Percentiles rank a stretch among this genome's conserved stretches.
These are phyloP conservation scores for Halcyon badia DNA, from an alignment of 2,797 vertebrate species.

Conservation along the genomic window DNA sequence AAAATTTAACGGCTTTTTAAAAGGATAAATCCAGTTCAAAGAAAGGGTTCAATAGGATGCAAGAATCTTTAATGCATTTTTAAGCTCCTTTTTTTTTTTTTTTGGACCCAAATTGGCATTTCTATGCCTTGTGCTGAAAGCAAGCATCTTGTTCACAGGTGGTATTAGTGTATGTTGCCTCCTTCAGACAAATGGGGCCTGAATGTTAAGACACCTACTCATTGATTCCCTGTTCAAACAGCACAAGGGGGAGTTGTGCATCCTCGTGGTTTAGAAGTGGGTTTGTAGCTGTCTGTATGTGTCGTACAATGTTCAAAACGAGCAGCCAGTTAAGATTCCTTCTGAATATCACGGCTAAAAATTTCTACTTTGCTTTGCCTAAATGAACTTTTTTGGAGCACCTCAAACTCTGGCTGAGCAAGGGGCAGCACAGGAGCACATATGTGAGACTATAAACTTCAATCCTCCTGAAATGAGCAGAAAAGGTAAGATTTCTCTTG, in stretches of 20 bases:
- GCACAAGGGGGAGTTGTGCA: not conserved
- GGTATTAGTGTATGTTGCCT: not conserved
- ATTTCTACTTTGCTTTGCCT: not conserved
- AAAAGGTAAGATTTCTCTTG: not conserved
- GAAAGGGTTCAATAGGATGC: not conserved
- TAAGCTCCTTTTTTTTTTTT: not conserved
- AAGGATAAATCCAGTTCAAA: not conserved
- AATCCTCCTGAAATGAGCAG: not conserved
- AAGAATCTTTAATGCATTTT: not conserved
- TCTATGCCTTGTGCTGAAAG: not conserved
- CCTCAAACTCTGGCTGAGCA: not conserved
- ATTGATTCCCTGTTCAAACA: not conserved
- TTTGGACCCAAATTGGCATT: not conserved
- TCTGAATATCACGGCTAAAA: not conserved
- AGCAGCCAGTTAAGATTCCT: not conserved
- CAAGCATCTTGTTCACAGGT: not conserved
- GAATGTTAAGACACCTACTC: not conserved
- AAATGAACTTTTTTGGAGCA: not conserved
- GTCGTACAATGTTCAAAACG: not conserved
- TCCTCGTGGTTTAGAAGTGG: not conserved
- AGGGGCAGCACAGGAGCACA: not conserved
- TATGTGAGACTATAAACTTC: not conserved
- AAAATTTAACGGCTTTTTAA: not conserved
- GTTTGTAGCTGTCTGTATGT: not conserved
- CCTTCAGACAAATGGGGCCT: not conserved